A percentile compares a stretch with the other conserved stretches of the same genome.
Evolutionary conservation across 1,140 invertebrate species (phyloP).

Genomic region (Hetaerina americana): DNA sequence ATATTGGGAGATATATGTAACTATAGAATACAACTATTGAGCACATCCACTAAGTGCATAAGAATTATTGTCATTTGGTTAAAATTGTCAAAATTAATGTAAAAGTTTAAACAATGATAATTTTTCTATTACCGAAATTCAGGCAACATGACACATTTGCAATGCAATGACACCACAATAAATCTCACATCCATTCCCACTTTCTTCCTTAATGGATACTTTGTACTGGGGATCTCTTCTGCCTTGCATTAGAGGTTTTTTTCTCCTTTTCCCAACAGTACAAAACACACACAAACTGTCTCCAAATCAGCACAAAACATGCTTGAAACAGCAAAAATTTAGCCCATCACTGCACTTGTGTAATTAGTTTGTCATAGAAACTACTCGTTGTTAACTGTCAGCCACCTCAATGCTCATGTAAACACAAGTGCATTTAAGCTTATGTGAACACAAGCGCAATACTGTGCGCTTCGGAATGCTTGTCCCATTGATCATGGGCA

Average conservation of each 20-base stretch:
- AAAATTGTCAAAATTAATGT: not conserved
- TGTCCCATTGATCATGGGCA: not conserved
- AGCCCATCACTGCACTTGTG: not conserved
- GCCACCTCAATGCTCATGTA: too few species aligned
- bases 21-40: not conserved
- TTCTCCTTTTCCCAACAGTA: not conserved
- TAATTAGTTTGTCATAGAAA: too few species aligned
- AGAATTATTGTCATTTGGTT: not conserved
- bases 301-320: not conserved
- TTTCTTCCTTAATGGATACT: too few species aligned
- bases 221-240: too few species aligned
- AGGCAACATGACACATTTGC: not conserved
- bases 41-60: not conserved
- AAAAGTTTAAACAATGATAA: not conserved
- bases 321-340: not conserved
- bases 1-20: too few species aligned
- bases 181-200: too few species aligned
- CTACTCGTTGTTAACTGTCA: too few species aligned
- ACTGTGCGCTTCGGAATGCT: not conserved
- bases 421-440: not conserved
- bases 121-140: not conserved
- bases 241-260: too few species aligned
- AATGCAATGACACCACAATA: too few species aligned
- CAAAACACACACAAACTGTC: not conserved
- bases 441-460: not conserved